Base-by-base conservation (phyloP, 2,797 vertebrate genomes). In the Urosaurus nigricauda region DNA sequence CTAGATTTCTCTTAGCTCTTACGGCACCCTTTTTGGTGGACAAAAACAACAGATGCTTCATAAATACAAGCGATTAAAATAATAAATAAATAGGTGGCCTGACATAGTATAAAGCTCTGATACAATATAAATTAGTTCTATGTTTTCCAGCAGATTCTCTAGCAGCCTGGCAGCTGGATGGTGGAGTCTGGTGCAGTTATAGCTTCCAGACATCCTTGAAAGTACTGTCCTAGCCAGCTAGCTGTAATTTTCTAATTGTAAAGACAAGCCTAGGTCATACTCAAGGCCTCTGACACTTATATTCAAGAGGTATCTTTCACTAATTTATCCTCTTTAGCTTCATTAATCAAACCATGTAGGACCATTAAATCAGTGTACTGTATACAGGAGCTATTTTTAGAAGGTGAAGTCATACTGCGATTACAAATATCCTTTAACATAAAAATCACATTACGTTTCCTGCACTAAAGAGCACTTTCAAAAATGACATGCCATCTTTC, bases 401-500 rank as follows among this genome's bases (percentile, higher is more conserved):
- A 84, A 79, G 86, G 24, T 8, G 14, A 88, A 86, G 40, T 86
- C 87, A 90, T 89, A 26, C 29, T 88, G 91, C 71, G 74, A 71
- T 79, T 93, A 79, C 68, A 88, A 77, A 80, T 92, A 83, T 63
- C 84, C 53, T 87, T 92, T 78, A 84, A 35, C 82, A 2, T 24
- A 16, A 91, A 93, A 92, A 90, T 88, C 79, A 87, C 32, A 73
- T 83, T 75, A 24, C 86, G 26, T 89, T 91, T 86, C 88, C 84
- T 91, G 90, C 43, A 92, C 70, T 90, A 83, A 91, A 92, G 51
- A 53, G 58, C 29, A 40, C 90, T 92, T 93, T 91, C 91, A 87
- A 77, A 89, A 83, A 83, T 87, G 81, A 43, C 84, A 60, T 1
- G 0, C 58, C 32, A 37, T 91, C 87, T 91, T 93, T 94, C 63